Base-by-base conservation (phyloP, 2,797 vertebrate genomes). In the Rhynchotus rufescens region DNA sequence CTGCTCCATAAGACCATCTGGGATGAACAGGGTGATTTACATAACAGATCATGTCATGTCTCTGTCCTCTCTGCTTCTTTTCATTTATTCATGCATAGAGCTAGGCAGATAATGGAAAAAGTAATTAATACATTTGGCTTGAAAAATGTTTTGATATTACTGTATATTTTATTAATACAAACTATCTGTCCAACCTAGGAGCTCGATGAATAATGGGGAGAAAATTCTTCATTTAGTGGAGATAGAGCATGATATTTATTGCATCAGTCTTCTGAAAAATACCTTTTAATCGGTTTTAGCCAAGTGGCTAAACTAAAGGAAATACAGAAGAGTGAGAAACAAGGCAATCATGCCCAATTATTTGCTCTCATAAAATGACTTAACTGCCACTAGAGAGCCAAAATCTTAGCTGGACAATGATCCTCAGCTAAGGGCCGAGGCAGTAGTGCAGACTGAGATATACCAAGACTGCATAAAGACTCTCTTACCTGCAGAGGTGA, bases 121-220 rank as follows among this genome's bases (percentile, higher is more conserved):
- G 47, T 87, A 93, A 91, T 94, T 91, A 93, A 92, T 72, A 84
- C 76, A 91, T 93, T 80, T 91, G 79, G 54, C 84, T 88, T 80
- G 56, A 75, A 92, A 96, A 78, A 78, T 87, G 64, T 93, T 94
- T 96, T 90, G 8, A 52, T 92, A 83, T 88, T 91, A 84, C 66
- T 26, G 30, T 72, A 78, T 90, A 80, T 92, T 94, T 92, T 92
- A 90, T 89, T 95, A 94, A 92, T 92, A 89, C 17, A 92, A 93
- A 88, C 82, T 93, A 80, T 75, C 66, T 73, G 60, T 69, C 51
- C 52, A 76, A 45, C 10, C 32, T 19, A 57, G 44, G 61, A 85
- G 30, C 30, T 81, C 32, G 21, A 52, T 78, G 73, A 90, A 79
- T 79, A 93, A 89, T 21, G 14, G 40, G 47, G 30, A 71, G 59